These are phyloP conservation scores for Tribolium freemani DNA, from an alignment of 2,888 invertebrate genomes.

Conservation along the genomic window DNA sequence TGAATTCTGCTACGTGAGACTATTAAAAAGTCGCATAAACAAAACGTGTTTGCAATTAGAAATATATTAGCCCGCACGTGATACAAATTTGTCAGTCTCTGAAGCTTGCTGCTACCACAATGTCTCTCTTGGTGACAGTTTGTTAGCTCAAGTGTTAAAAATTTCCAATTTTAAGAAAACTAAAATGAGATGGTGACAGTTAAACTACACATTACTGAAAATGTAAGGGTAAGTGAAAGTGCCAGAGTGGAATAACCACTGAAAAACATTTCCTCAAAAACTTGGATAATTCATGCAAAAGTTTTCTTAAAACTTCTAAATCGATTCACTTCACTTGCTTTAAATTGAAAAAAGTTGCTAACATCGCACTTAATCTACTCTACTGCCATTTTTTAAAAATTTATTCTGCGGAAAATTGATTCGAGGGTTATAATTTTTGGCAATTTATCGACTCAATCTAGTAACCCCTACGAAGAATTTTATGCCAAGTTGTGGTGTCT, in stretches of 20 bases:
- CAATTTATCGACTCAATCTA: no score
- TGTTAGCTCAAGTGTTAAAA: neutral
- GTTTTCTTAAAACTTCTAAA: neutral
- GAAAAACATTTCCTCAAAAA: neutral
- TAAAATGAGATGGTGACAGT: constrained; percentile 52
- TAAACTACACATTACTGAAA: constrained; percentile 49
- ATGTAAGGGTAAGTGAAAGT: constrained; percentile 47
- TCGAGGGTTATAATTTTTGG: no score
- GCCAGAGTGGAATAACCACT: no score
- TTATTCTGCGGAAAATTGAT: neutral
- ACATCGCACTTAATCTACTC: neutral
- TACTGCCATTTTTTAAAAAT: no score
- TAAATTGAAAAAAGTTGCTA: neutral
- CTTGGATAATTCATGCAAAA: neutral
- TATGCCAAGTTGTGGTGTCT: no score
- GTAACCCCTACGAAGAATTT: no score
- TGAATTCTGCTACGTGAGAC: constrained; percentile 50
- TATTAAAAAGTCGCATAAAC: constrained; percentile 52
- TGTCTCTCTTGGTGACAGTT: constrained; percentile 1
- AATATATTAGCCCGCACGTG: constrained; percentile 44
- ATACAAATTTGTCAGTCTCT: constrained; percentile 27
- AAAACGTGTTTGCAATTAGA: constrained; percentile 54
- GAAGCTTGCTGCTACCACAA: constrained; percentile 7
- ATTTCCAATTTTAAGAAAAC: neutral
- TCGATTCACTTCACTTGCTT: neutral